These are phyloP conservation scores for Agonopterix heracliana DNA, from an alignment of 2,888 invertebrate genomes.

Conservation along the genomic window DNA sequence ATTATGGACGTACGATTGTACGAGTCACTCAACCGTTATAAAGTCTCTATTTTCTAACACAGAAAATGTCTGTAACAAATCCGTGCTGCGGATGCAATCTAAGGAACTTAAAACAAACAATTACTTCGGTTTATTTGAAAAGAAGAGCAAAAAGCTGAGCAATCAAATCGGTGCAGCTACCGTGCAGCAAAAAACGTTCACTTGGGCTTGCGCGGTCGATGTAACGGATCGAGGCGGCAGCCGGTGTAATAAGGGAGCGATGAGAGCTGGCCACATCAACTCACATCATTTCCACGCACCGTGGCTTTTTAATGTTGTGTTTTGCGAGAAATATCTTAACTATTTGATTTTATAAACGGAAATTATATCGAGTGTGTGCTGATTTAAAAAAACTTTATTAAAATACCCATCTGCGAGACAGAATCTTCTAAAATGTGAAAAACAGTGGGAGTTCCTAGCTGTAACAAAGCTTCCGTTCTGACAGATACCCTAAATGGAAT, in stretches of 20 bases:
- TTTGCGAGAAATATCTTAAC: slow-evolving; percentile 26
- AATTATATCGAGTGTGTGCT: too few relatives aligned
- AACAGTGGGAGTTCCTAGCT: too few relatives aligned
- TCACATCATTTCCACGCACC: slow-evolving; percentile 20
- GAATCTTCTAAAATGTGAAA: too few relatives aligned
- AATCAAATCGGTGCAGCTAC: slow-evolving; percentile 71
- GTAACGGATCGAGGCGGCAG: slow-evolving; percentile 40
- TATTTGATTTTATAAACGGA: neutral
- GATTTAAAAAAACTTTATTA: too few relatives aligned
- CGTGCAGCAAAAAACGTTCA: slow-evolving; percentile 62
- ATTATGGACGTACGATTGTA: slow-evolving; percentile 23
- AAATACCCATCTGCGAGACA: too few relatives aligned
- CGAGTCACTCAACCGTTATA: slow-evolving; percentile 51
- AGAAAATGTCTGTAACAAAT: slow-evolving; percentile 66
- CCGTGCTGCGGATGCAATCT: slow-evolving; percentile 64
- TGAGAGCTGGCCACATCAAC: slow-evolving; percentile 32
- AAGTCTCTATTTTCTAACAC: slow-evolving; percentile 64
- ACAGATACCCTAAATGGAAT: too few relatives aligned
- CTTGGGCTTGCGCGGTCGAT: slow-evolving; percentile 43
- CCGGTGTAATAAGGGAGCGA: slow-evolving; percentile 56
- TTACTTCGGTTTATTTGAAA: slow-evolving; percentile 72
- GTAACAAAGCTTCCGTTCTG: too few relatives aligned
- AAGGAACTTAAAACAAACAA: slow-evolving; percentile 73
- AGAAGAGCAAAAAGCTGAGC: slow-evolving; percentile 67
- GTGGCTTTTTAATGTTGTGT: slow-evolving; percentile 23